Conservation (phyloP, 1,140 invertebrate genomes). For the Babylonia areolata region DNA sequence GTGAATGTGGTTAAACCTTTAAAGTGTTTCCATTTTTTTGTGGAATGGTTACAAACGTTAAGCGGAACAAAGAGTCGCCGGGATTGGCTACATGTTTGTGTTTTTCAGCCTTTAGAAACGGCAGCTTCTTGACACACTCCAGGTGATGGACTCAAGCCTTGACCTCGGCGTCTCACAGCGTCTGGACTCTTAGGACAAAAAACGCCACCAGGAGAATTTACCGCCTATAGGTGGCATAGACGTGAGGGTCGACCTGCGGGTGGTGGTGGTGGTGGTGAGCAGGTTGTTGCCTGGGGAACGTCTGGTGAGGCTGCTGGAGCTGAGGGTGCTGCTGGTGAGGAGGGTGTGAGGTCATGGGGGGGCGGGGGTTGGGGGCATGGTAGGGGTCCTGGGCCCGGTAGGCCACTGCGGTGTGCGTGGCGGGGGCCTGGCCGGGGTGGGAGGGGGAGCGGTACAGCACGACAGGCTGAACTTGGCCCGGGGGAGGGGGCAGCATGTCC, state of each 20-base stretch:
- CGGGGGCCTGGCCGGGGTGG: conserved; percentile 19
- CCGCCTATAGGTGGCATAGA: conserved; percentile 29
- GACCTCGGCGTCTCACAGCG: too few relatives aligned
- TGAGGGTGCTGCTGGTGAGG: conserved; percentile 7
- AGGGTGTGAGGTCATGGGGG: neutral
- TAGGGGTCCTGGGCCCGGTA: neutral
- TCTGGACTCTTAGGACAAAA: too few relatives aligned
- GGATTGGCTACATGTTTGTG: too few relatives aligned
- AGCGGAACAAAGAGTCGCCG: too few relatives aligned
- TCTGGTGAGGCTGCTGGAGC: conserved; percentile 31
- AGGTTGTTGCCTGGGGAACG: conserved; percentile 21
- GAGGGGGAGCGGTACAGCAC: conserved; percentile 33
- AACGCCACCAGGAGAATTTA: too few relatives aligned
- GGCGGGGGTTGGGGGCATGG: neutral
- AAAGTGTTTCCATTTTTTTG: too few relatives aligned
- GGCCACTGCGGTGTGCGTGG: conserved; percentile 23
- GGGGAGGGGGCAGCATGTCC: neutral
- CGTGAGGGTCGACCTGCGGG: neutral
- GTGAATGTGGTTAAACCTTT: too few relatives aligned
- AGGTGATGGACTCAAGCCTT: too few relatives aligned
- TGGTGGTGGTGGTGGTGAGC: too few relatives aligned
- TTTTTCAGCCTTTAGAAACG: too few relatives aligned
- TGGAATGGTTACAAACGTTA: too few relatives aligned
- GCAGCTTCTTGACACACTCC: too few relatives aligned
- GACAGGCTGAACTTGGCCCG: conserved; percentile 19